Conservation (phyloP, 2,888 invertebrate species). For the Mamestra brassicae region DNA sequence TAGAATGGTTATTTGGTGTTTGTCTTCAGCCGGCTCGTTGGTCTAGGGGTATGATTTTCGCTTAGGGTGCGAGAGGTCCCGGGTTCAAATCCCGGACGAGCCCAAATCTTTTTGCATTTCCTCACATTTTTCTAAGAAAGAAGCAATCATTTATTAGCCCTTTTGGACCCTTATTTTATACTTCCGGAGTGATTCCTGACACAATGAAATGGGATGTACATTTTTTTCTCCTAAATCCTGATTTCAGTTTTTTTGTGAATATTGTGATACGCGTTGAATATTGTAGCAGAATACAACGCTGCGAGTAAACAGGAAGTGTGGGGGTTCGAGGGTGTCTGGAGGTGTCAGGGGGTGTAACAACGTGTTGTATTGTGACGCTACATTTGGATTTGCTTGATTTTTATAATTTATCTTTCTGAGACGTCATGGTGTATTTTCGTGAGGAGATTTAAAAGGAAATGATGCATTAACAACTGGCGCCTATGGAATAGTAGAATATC, state of each 20-base stretch:
- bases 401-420: constrained; percentile 40
- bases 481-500: neutral
- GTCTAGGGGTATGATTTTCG: constrained; percentile 91
- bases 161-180: constrained; percentile 1
- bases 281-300: constrained; percentile 22
- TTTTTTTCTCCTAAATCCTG: constrained; percentile 34
- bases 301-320: constrained; percentile 42
- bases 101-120: constrained; percentile 72
- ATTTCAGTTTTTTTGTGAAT: constrained; percentile 16
- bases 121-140: neutral
- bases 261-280: constrained; percentile 30
- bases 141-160: constrained; percentile 3
- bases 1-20: neutral
- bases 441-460: neutral
- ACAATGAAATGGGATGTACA: neutral
- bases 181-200: constrained; percentile 9
- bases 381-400: constrained; percentile 25
- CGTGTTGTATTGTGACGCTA: constrained; percentile 21
- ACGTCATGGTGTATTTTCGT: neutral
- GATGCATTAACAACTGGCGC: neutral
- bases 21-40: constrained; percentile 81
- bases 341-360: constrained; percentile 11
- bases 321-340: constrained; percentile 18
- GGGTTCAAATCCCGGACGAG: constrained; percentile 91
- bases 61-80: constrained; percentile 91